A percentile compares a stretch with the other conserved stretches of the same genome.
phyloP scores from a whole-genome alignment of 1,140 invertebrate genomes.

The Antheraea pernyi region DNA sequence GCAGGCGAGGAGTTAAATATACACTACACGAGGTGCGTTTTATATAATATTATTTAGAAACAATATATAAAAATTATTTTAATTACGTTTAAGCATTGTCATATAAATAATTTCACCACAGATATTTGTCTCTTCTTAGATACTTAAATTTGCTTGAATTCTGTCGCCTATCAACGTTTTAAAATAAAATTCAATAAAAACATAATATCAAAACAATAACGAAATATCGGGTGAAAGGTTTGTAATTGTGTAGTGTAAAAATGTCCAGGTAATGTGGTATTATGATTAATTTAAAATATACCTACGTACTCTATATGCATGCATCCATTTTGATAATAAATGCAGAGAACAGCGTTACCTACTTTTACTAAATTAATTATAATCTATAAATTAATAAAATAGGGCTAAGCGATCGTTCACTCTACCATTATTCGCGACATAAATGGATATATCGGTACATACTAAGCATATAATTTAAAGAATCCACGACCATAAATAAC shows the following conservation, averaged over 20 bases:
- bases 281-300: too few relatives aligned
- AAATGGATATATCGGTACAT: background rate
- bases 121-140: slow-evolving; percentile 22
- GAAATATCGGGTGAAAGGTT: slow-evolving; percentile 9
- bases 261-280: background rate
- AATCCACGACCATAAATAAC: background rate
- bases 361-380: background rate
- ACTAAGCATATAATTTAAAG: background rate
- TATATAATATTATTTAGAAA: slow-evolving; percentile 36
- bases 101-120: background rate
- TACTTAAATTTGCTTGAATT: slow-evolving; percentile 74
- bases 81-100: background rate
- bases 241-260: background rate
- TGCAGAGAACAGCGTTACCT: background rate
- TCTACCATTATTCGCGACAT: background rate
- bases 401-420: background rate
- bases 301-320: background rate
- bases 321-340: background rate
- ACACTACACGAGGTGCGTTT: slow-evolving; percentile 61
- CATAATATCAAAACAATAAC: slow-evolving; percentile 27
- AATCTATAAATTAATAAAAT: background rate
- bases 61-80: slow-evolving; percentile 25
- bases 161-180: slow-evolving; percentile 20
- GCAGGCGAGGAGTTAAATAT: slow-evolving; percentile 53
- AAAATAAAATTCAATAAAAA: background rate